Evolutionary conservation across 2,113 vertebrate species (phyloP), one percentile per base, ranked within the genome.

Genomic region (Hippocampus mohnikei): DNA sequence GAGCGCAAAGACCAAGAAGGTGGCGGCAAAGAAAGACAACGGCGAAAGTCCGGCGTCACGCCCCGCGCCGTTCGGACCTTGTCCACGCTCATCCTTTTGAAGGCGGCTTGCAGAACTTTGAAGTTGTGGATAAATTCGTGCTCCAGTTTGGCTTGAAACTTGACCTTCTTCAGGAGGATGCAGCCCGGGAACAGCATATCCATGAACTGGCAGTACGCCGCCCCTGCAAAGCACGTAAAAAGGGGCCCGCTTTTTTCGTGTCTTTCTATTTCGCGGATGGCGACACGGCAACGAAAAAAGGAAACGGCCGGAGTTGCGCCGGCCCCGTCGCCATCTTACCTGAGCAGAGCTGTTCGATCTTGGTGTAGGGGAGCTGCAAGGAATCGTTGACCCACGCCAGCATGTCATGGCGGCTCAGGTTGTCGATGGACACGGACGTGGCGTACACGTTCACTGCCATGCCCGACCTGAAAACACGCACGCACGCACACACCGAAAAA

Each of bases 391-490:
- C 94, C 97, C 97, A 99, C 0, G 96, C 95, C 72, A 99, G 91
- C 95, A 99, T 98, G 80, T 99, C 97, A 90, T 99, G 97, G 78
- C 97, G 93, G 88, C 96, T 98, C 90, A 98, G 93, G 91, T 98
- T 98, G 89, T 99, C 96, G 65, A 94, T 96, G 87, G 96, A 98
- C 91, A 98, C 95, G 16, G 96, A 99, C 0, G 97, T 98, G 74
- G 97, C 94, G 84, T 97, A 95, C 87, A 99, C 96, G 90, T 99
- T 98, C 91, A 99, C 96, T 83, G 97, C 97, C 97, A 99, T 99
- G 86, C 93, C 94, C 92, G 91, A 68, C 90, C 94, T 94, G 87
- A 27, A 67, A 71, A 18, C 0, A 6, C 27, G 8, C 29, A 56
- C 29, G 44, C 33, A 6, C 33, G 10, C 33, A 37, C 33, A 37